These are phyloP conservation scores for Sipha maydis DNA, from an alignment of 2,888 invertebrate genomes.

Conservation along the genomic window DNA sequence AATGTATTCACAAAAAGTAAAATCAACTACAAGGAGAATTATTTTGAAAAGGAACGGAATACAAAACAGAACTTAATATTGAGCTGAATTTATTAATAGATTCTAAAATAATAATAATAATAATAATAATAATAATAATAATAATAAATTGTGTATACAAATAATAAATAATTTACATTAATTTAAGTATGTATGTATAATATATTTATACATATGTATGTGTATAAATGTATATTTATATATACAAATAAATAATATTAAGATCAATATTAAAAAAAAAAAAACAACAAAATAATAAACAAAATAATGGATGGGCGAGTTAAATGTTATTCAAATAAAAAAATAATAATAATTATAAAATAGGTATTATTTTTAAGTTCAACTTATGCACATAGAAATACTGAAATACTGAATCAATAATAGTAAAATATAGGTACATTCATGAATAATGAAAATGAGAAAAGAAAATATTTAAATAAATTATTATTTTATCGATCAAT, in stretches of 20 bases:
- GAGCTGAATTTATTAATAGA: slow-evolving; percentile 57
- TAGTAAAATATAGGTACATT: background rate
- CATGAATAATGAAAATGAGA: background rate
- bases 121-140: slow-evolving; percentile 52
- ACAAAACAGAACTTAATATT: slow-evolving; percentile 44
- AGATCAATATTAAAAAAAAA: slow-evolving; percentile 51
- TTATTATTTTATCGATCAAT: background rate
- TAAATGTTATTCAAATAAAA: slow-evolving; percentile 46
- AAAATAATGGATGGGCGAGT: slow-evolving; percentile 38
- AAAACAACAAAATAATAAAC: slow-evolving; percentile 48
- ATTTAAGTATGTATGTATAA: slow-evolving; percentile 10
- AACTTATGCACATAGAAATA: slow-evolving; percentile 21
- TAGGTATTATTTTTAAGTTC: background rate
- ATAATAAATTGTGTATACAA: slow-evolving; percentile 37
- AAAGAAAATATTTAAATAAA: background rate
- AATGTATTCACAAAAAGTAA: background rate
- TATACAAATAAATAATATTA: slow-evolving; percentile 7
- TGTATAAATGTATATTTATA: background rate
- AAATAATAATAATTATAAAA: slow-evolving; percentile 48
- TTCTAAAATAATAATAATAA: slow-evolving; percentile 59
- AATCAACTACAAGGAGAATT: background rate
- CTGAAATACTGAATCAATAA: background rate
- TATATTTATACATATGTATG: slow-evolving; percentile 29
- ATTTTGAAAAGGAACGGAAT: background rate
- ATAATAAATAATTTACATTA: slow-evolving; percentile 50